A percentile compares a stretch with the other conserved stretches of the same genome.
These are phyloP conservation scores for Colistium nudipinnis DNA, from an alignment of 2,113 vertebrate species.

Conservation along the genomic window DNA sequence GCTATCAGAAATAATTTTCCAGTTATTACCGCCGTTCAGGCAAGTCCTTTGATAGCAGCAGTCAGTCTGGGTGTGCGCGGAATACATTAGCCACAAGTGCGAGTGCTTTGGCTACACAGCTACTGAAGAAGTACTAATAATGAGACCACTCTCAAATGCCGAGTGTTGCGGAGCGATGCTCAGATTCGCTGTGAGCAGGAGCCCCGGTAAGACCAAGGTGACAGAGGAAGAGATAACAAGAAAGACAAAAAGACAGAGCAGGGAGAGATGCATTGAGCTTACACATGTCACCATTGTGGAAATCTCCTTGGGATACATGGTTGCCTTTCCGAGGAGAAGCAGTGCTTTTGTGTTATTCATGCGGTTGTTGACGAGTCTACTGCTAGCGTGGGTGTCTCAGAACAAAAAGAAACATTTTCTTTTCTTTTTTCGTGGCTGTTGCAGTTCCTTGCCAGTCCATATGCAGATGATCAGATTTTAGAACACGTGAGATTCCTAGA, in stretches of 20 bases:
- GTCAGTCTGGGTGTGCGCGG: conserved; percentile 94
- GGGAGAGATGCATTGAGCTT: conserved; percentile 92
- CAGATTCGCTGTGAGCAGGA: conserved; percentile 78
- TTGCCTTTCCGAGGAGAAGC: conserved; percentile 63
- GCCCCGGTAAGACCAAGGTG: conserved; percentile 83
- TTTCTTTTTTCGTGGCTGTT: conserved; percentile 29
- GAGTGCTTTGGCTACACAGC: conserved; percentile 85
- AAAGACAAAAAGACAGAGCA: conserved; percentile 63
- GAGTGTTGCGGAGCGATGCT: conserved; percentile 72
- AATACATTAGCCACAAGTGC: conserved; percentile 94
- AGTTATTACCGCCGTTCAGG: conserved; percentile 99
- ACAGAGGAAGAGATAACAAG: conserved; percentile 64
- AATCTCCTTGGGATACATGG: conserved; percentile 72
- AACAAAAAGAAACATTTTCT: conserved; percentile 54
- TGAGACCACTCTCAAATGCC: conserved; percentile 87
- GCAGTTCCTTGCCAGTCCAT: conserved; percentile 23
- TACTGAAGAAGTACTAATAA: conserved; percentile 90
- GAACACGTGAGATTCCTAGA: conserved; percentile 14
- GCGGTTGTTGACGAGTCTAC: conserved; percentile 59
- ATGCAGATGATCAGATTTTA: conserved; percentile 26
- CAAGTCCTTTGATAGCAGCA: conserved; percentile 99
- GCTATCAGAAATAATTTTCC: conserved; percentile 99
- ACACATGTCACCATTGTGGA: conserved; percentile 94
- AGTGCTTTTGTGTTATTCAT: conserved; percentile 69
- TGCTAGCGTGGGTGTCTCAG: conserved; percentile 53